Evolutionary conservation across 2,888 invertebrate genomes (phyloP).

Genomic region (Drosophila emarginata): DNA sequence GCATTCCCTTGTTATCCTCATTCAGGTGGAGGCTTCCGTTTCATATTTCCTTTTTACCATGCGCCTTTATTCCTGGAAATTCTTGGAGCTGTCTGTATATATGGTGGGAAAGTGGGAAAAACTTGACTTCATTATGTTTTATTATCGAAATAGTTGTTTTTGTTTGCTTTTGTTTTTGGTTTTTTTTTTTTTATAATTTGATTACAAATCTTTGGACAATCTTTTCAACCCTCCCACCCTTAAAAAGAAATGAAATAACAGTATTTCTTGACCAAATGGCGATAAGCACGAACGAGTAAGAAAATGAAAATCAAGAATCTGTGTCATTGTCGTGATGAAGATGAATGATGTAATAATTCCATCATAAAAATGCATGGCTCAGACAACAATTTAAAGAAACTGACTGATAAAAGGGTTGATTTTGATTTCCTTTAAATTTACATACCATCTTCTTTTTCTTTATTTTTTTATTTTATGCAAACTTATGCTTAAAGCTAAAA

Average conservation of each 20-base stretch:
- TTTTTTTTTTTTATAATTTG: conserved; percentile 47
- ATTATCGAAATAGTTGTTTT: conserved; percentile 25
- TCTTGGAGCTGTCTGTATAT: not conserved
- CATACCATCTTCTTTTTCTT: not conserved
- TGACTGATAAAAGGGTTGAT: conserved; percentile 59
- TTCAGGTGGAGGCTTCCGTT: conserved; percentile 49
- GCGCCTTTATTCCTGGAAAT: conserved; percentile 44
- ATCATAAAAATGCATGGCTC: conserved; percentile 68
- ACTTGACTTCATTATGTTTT: conserved; percentile 38
- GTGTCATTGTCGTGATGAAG: conserved; percentile 62
- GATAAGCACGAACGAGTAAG: conserved; percentile 58
- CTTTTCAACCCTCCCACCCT: conserved; percentile 59
- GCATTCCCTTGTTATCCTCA: conserved; percentile 46
- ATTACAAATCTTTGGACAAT: conserved; percentile 50
- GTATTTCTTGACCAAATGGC: conserved; percentile 50
- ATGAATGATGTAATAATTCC: conserved; percentile 78
- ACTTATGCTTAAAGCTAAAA: conserved; percentile 56
- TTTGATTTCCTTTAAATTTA: conserved; percentile 31
- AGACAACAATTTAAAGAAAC: conserved; percentile 42
- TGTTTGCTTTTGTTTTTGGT: conserved; percentile 41
- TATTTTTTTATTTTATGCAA: no score
- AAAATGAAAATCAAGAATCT: conserved; percentile 17
- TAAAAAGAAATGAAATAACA: conserved; percentile 41
- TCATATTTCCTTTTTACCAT: conserved; percentile 47
- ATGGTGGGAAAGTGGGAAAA: conserved; percentile 21